These are phyloP conservation scores for Plectropomus leopardus DNA, from an alignment of 2,113 vertebrate genomes.

Conservation along the genomic window DNA sequence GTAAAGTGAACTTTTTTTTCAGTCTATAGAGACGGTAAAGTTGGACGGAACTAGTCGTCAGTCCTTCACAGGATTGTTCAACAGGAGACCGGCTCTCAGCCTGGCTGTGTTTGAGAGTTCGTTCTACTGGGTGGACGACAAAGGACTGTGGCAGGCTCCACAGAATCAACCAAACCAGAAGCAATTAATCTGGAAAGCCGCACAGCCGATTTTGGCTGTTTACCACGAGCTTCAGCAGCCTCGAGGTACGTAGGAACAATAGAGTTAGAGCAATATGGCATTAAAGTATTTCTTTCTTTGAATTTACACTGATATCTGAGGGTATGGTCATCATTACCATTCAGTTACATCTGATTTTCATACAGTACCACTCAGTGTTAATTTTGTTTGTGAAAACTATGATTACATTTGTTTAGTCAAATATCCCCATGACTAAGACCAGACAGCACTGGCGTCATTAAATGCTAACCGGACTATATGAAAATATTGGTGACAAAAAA, in stretches of 20 bases:
- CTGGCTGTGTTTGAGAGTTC: constrained; percentile 87
- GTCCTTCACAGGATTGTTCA: constrained; percentile 83
- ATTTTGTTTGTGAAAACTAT: too few species aligned
- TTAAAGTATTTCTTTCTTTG: not conserved
- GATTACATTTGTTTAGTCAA: too few species aligned
- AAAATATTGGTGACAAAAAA: too few species aligned
- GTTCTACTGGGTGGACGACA: constrained; percentile 89
- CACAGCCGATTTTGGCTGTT: constrained; percentile 78
- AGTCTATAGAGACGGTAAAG: constrained; percentile 91
- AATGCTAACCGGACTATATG: too few species aligned
- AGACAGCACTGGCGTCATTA: too few species aligned
- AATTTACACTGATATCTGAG: not conserved
- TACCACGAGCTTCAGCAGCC: constrained; percentile 88
- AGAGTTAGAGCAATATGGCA: not conserved
- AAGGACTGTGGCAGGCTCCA: constrained; percentile 79
- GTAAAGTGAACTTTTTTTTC: constrained; percentile 13
- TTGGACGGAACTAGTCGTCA: constrained; percentile 86
- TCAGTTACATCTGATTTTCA: too few species aligned
- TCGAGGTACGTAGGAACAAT: constrained; percentile 67
- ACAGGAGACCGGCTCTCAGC: constrained; percentile 66
- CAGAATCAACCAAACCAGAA: constrained; percentile 71
- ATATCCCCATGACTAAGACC: too few species aligned
- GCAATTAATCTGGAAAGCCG: constrained; percentile 74
- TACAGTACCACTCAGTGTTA: too few species aligned
- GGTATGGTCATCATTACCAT: not conserved